phyloP scores from a whole-genome alignment of 53 echinoderm and acorn worm species.

The Antedon mediterranea region DNA sequence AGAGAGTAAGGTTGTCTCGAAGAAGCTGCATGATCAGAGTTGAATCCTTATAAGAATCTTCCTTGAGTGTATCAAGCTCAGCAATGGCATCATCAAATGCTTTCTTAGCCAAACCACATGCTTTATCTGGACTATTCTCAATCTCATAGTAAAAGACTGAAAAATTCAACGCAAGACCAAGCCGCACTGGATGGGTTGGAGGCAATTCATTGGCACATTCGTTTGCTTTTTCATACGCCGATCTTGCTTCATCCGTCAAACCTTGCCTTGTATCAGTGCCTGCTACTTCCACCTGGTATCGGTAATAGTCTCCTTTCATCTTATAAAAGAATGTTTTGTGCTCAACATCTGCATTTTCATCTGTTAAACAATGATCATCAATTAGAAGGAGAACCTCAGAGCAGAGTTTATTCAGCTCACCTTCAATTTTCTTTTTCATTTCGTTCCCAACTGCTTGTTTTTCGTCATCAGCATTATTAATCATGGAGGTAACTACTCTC shows the following conservation, averaged over 20 bases:
- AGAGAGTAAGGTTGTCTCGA: conserved; percentile 47
- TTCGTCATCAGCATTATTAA: background rate
- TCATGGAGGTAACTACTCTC: conserved; percentile 16
- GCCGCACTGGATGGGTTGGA: conserved; percentile 21
- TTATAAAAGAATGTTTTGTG: conserved; percentile 8
- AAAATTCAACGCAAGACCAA: conserved; percentile 43
- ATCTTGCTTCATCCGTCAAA: background rate
- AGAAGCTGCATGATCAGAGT: conserved; percentile 48
- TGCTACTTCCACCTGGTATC: conserved; percentile 28
- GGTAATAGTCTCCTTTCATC: conserved; percentile 24
- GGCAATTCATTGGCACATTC: background rate
- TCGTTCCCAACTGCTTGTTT: background rate
- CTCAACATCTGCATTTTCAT: no score
- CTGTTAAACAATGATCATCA: no score
- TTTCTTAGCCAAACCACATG: conserved; percentile 31
- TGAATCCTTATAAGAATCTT: conserved; percentile 47
- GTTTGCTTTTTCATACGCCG: conserved; percentile 18
- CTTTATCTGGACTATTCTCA: conserved; percentile 1
- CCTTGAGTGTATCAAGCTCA: conserved; percentile 13
- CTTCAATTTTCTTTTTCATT: conserved; percentile 13
- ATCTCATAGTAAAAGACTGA: conserved; percentile 58
- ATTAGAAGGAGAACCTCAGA: no score
- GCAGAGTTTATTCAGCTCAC: conserved; percentile 17
- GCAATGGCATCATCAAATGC: conserved; percentile 38
- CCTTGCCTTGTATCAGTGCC: background rate